A percentile compares a stretch with the other conserved stretches of the same genome.
These are phyloP conservation scores for Hirudo medicinalis DNA, from an alignment of 1,140 invertebrate species.

Conservation along the genomic window DNA sequence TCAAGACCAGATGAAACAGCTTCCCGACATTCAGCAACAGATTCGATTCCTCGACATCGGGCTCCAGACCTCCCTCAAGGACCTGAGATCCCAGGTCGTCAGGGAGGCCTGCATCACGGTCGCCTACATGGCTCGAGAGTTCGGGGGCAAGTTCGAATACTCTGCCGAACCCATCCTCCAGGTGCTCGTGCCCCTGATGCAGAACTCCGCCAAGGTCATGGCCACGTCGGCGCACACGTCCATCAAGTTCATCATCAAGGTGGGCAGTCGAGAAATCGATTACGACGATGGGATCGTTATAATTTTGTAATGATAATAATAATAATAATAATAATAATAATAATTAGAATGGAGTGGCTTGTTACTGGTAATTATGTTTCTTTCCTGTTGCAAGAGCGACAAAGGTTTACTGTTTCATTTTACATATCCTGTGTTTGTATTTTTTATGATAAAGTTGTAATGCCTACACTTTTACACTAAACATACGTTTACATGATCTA, in stretches of 20 bases:
- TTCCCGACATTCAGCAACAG: slow-evolving; percentile 40
- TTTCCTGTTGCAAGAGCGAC: too few relatives aligned
- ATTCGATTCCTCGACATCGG: slow-evolving; percentile 65
- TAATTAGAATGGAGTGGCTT: too few relatives aligned
- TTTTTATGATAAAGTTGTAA: too few relatives aligned
- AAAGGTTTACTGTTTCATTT: too few relatives aligned
- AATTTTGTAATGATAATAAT: neutral
- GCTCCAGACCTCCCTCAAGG: slow-evolving; percentile 70
- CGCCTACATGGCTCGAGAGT: slow-evolving; percentile 69
- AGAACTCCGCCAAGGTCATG: slow-evolving; percentile 91
- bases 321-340: neutral
- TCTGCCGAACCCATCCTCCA: slow-evolving; percentile 68
- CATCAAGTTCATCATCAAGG: slow-evolving; percentile 74
- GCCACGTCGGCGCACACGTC: slow-evolving; percentile 73
- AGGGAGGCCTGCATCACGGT: slow-evolving; percentile 87
- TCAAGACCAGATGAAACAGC: slow-evolving; percentile 67
- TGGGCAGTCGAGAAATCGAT: slow-evolving; percentile 22
- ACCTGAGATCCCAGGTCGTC: slow-evolving; percentile 77
- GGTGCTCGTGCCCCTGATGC: slow-evolving; percentile 74
- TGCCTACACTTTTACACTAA: too few relatives aligned
- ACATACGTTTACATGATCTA: too few relatives aligned
- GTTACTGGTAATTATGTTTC: too few relatives aligned
- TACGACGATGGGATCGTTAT: neutral
- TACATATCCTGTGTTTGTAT: too few relatives aligned
- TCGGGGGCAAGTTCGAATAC: slow-evolving; percentile 68